Evolutionary conservation across 2,888 invertebrate species (phyloP).

Genomic region (Suillia variegata): DNA sequence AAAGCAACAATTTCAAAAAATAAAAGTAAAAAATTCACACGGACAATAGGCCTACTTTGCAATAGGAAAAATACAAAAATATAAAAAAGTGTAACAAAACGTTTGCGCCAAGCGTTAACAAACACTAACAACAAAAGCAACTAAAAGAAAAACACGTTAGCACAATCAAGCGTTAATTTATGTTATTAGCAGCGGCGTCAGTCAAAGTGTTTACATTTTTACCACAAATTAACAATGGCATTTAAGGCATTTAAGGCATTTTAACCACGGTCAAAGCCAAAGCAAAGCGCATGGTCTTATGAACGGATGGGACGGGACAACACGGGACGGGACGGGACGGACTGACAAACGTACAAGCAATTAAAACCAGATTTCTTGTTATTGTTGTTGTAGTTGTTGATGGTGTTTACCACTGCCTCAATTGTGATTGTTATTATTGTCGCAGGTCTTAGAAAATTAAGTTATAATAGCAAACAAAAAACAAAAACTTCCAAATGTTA

Average conservation of each 20-base stretch:
- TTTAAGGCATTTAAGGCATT: conserved; percentile 33
- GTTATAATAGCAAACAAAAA: no score
- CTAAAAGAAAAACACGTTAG: no score
- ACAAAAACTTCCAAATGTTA: no score
- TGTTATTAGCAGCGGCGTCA: conserved; percentile 21
- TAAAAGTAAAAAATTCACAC: background rate
- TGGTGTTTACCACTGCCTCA: background rate
- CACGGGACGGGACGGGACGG: background rate
- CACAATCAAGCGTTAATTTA: conserved; percentile 18
- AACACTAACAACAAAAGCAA: background rate
- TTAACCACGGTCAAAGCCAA: no score
- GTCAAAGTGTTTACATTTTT: conserved; percentile 28
- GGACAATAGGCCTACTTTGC: background rate
- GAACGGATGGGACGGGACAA: no score
- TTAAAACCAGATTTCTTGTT: background rate
- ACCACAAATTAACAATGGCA: conserved; percentile 36
- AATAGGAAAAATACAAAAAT: background rate
- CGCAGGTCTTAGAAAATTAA: no score
- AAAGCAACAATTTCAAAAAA: background rate
- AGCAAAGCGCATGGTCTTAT: background rate
- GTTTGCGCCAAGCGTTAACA: background rate
- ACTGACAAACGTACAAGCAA: background rate
- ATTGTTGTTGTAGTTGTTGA: background rate
- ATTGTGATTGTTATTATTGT: no score
- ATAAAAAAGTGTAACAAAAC: background rate